phyloP scores from a whole-genome alignment of 2,888 invertebrate species.

The Taphrorychus bicolor region DNA sequence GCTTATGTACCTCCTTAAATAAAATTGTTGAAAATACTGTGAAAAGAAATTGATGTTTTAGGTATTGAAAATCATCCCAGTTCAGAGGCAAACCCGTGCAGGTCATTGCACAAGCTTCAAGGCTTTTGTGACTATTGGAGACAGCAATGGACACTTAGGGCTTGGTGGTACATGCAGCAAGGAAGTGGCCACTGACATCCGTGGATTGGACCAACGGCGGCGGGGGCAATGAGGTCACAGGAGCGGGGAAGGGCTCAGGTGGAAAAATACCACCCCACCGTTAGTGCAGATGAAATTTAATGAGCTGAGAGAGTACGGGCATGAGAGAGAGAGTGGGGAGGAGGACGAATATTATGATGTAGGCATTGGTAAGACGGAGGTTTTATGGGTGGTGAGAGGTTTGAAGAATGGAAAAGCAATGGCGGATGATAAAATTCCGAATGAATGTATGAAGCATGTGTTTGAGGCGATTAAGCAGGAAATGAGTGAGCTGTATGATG shows the following conservation, averaged over 20 bases:
- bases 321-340: no score
- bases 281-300: no score
- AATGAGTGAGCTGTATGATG: no score
- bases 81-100: constrained; percentile 99
- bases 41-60: constrained; percentile 36
- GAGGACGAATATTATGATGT: no score
- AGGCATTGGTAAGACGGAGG: no score
- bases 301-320: no score
- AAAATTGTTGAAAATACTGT: not conserved
- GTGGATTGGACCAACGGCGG: constrained; percentile 98
- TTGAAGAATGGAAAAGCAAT: no score
- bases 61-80: constrained; percentile 99
- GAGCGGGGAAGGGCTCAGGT: constrained; percentile 99
- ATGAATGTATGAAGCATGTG: no score
- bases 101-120: constrained; percentile 99
- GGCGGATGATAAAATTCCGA: no score
- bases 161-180: constrained; percentile 99
- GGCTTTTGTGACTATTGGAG: constrained; percentile 95
- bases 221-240: constrained; percentile 97
- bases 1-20: no score
- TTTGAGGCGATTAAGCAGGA: no score
- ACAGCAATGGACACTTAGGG: constrained; percentile 98
- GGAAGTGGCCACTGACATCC: constrained; percentile 99
- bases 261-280: constrained; percentile 99
- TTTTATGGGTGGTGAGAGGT: no score